Conservation (phyloP, 2,888 invertebrate genomes). For the Nomada fucata region DNA sequence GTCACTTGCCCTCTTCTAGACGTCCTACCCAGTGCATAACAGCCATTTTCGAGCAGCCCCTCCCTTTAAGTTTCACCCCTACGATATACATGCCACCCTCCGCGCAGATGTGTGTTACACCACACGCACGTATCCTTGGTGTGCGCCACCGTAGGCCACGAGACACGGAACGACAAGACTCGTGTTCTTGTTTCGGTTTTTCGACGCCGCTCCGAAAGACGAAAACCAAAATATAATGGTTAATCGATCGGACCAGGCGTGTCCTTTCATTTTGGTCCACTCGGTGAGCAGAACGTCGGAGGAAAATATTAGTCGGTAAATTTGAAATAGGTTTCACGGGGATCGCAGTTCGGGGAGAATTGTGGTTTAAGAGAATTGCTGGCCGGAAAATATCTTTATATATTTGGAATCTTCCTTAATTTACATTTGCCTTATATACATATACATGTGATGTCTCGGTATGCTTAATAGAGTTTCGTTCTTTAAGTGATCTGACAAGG, state of each 20-base stretch:
- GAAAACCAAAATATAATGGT: no score
- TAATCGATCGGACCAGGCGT: no score
- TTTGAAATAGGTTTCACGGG: no score
- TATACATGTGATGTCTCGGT: conserved; percentile 63
- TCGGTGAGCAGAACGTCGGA: no score
- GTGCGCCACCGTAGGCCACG: conserved; percentile 1
- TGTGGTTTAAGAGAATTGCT: conserved; percentile 45
- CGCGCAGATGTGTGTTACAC: conserved; percentile 19
- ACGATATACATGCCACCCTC: conserved; percentile 49
- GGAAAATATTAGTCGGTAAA: no score
- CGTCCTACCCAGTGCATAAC: conserved; percentile 80
- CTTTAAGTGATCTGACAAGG: conserved; percentile 62
- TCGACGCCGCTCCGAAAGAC: not conserved
- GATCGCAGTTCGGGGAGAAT: no score
- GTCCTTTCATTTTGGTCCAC: no score
- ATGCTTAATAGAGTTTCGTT: conserved; percentile 43
- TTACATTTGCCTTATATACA: conserved; percentile 73
- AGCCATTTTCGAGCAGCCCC: conserved; percentile 83
- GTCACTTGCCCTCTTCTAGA: conserved; percentile 78
- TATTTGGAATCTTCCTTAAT: conserved; percentile 78
- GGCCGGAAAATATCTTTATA: conserved; percentile 82
- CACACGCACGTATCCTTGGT: conserved; percentile 1
- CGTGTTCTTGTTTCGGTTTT: not conserved
- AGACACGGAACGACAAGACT: conserved; percentile 24
- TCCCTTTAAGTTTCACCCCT: conserved; percentile 81